phyloP scores from a whole-genome alignment of 2,797 vertebrate genomes.

The Takifugu ocellatus region DNA sequence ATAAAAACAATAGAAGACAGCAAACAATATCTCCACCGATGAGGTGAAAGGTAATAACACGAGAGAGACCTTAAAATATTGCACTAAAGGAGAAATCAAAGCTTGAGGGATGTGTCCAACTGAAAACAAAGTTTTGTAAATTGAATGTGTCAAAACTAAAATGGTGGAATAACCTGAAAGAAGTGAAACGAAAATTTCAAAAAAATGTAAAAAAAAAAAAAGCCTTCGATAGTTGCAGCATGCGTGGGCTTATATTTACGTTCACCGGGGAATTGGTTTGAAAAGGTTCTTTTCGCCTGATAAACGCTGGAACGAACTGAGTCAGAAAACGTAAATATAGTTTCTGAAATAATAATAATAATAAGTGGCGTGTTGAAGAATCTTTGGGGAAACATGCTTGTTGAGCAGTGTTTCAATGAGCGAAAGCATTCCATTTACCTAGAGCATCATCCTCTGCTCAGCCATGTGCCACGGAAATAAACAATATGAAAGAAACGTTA shows the following conservation, averaged over 20 bases:
- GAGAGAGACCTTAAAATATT: constrained; percentile 17
- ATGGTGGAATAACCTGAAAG: constrained; percentile 26
- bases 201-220: not conserved
- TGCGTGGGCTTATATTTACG: constrained; percentile 69
- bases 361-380: constrained; percentile 30
- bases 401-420: constrained; percentile 68
- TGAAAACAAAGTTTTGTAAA: constrained; percentile 3
- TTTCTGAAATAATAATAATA: constrained; percentile 18
- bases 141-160: constrained; percentile 24
- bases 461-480: constrained; percentile 66
- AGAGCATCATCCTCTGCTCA: constrained; percentile 77
- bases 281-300: not conserved
- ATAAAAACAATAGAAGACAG: constrained; percentile 67
- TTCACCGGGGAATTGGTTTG: constrained; percentile 30
- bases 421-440: constrained; percentile 72
- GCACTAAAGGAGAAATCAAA: constrained; percentile 26
- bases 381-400: constrained; percentile 69
- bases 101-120: constrained; percentile 18
- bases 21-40: constrained; percentile 53
- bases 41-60: constrained; percentile 18
- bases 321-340: constrained; percentile 68
- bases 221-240: constrained; percentile 28
- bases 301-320: not conserved
- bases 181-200: constrained; percentile 20
- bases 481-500: constrained; percentile 68